Evolutionary conservation across 2,797 vertebrate genomes (phyloP).

Genomic region (Otus scops): DNA sequence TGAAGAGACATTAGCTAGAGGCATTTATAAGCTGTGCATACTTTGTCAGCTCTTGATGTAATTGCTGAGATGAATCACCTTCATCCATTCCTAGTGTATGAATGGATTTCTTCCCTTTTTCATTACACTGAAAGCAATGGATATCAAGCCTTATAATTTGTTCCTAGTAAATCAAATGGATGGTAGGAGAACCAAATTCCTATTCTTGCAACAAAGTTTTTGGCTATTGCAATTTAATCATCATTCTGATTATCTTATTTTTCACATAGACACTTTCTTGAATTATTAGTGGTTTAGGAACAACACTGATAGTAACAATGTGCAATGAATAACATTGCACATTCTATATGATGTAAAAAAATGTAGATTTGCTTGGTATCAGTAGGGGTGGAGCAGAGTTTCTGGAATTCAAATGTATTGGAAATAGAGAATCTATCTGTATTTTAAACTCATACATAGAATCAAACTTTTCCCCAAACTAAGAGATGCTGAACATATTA

Average conservation of each 20-base stretch:
- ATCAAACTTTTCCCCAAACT: background rate
- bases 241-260: background rate
- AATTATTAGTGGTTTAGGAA: background rate
- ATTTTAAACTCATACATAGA: background rate
- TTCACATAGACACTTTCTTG: background rate
- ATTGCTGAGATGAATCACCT: constrained; percentile 51
- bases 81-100: background rate
- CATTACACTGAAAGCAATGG: background rate
- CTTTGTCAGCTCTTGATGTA: background rate
- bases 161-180: background rate
- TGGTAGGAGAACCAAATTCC: background rate
- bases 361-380: background rate
- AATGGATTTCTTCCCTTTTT: constrained; percentile 54
- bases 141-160: background rate
- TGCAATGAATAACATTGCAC: background rate
- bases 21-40: background rate
- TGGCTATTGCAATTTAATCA: background rate
- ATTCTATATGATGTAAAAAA: background rate
- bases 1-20: background rate
- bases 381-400: background rate
- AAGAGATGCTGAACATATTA: background rate
- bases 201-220: background rate
- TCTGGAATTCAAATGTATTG: background rate
- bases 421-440: background rate
- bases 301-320: background rate